phyloP scores from a whole-genome alignment of 2,888 invertebrate species.

The Galerucella nymphaeae region DNA sequence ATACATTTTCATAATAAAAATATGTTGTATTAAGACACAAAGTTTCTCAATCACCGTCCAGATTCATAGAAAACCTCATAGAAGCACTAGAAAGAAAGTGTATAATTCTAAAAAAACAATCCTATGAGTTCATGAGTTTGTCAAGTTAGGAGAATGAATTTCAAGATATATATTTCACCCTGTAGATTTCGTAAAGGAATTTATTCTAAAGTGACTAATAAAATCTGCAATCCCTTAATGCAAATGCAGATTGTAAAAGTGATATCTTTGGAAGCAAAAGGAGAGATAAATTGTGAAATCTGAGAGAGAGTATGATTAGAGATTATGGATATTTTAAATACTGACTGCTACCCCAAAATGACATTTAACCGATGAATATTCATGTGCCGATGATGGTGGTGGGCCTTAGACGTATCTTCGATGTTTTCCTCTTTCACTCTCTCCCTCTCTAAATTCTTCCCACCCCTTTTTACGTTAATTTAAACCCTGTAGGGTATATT shows the following conservation, averaged over 20 bases:
- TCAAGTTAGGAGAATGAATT: too few relatives aligned
- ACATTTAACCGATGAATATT: conserved; percentile 60
- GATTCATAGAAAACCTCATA: too few relatives aligned
- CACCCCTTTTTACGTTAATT: conserved; percentile 7
- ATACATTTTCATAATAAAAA: too few relatives aligned
- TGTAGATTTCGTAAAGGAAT: conserved; percentile 2
- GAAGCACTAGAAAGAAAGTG: too few relatives aligned
- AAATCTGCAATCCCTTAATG: conserved; percentile 43
- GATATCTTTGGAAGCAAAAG: conserved; percentile 44
- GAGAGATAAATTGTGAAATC: conserved; percentile 53
- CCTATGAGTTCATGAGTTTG: too few relatives aligned
- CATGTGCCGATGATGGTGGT: conserved; percentile 57
- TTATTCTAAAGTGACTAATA: conserved; percentile 31
- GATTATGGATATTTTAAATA: conserved; percentile 63
- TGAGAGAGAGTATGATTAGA: conserved; percentile 59
- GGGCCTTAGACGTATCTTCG: conserved; percentile 55
- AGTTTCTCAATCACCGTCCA: too few relatives aligned
- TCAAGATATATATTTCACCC: neutral
- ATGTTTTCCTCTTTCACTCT: conserved; percentile 35
- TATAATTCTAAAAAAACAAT: too few relatives aligned
- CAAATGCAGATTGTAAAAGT: conserved; percentile 45
- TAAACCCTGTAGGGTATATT: neutral
- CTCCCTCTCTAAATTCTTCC: neutral
- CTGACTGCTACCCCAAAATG: conserved; percentile 57
- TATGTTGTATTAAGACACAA: too few relatives aligned